Percentiles rank a stretch among this genome's conserved stretches.
Conservation (phyloP, 2,113 vertebrate species). For the Calyptomena viridis region DNA sequence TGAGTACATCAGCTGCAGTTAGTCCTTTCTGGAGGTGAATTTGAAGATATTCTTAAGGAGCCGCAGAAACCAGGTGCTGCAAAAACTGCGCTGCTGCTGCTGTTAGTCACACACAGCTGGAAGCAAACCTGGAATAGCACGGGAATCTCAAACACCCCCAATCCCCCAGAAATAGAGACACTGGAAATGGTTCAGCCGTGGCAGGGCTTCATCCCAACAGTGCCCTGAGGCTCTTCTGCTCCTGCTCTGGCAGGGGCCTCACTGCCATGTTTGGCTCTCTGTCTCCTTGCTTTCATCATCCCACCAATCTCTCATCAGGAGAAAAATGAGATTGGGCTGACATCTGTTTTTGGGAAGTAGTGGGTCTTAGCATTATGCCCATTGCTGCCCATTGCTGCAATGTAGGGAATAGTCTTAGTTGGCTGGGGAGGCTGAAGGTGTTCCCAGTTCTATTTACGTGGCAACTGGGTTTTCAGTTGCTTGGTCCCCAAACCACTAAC, state of each 20-base stretch:
- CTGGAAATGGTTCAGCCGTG: background rate
- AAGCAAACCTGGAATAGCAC: background rate
- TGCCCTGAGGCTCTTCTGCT: fast-evolving
- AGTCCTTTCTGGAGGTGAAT: background rate
- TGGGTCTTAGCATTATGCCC: background rate
- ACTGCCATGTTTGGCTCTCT: background rate
- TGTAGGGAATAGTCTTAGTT: background rate
- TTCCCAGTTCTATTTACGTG: background rate
- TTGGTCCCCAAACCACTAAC: background rate
- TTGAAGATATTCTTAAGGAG: background rate
- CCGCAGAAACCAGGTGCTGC: background rate
- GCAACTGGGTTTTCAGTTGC: background rate
- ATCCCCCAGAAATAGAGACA: fast-evolving
- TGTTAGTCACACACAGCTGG: background rate
- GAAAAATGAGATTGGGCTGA: background rate
- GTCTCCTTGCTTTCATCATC: background rate
- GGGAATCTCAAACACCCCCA: background rate
- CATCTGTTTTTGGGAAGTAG: background rate
- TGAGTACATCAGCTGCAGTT: background rate
- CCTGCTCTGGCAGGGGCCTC: background rate
- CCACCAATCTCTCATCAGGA: background rate
- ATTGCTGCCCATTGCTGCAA: fast-evolving
- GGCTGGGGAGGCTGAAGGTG: background rate
- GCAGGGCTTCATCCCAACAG: background rate
- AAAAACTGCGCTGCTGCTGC: background rate